Conservation (phyloP, 2,113 vertebrate species). For the Henicopernis longicauda region DNA sequence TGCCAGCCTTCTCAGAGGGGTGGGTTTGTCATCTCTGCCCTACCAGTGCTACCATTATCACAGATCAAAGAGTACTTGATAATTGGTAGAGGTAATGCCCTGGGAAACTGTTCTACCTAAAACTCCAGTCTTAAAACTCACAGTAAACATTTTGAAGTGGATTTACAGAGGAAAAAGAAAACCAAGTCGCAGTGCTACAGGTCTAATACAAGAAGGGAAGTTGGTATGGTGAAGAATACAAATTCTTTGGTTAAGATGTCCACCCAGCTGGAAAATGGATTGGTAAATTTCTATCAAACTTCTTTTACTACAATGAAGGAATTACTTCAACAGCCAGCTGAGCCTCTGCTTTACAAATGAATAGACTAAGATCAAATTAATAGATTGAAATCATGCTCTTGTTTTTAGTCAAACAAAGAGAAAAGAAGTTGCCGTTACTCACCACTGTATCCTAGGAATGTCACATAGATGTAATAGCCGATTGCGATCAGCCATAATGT, state of each 20-base stretch:
- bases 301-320: background rate
- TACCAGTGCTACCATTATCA: rapidly evolving
- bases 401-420: background rate
- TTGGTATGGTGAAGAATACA: background rate
- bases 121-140: background rate
- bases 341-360: background rate
- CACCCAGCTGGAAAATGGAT: background rate
- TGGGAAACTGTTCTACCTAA: background rate
- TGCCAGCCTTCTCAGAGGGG: background rate
- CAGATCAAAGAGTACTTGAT: too few relatives aligned
- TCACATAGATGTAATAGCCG: constrained; percentile 95
- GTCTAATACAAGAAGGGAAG: background rate
- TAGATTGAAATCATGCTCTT: background rate
- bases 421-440: constrained; percentile 36
- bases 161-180: background rate
- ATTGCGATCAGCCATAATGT: constrained; percentile 92
- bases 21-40: background rate
- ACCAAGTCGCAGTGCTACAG: background rate
- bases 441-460: constrained; percentile 97
- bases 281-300: background rate
- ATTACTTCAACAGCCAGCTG: background rate
- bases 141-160: background rate
- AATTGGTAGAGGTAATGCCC: background rate
- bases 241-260: background rate
- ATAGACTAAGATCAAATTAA: background rate